phyloP scores from a whole-genome alignment of 2,888 invertebrate genomes.

The Abrostola triplasia region DNA sequence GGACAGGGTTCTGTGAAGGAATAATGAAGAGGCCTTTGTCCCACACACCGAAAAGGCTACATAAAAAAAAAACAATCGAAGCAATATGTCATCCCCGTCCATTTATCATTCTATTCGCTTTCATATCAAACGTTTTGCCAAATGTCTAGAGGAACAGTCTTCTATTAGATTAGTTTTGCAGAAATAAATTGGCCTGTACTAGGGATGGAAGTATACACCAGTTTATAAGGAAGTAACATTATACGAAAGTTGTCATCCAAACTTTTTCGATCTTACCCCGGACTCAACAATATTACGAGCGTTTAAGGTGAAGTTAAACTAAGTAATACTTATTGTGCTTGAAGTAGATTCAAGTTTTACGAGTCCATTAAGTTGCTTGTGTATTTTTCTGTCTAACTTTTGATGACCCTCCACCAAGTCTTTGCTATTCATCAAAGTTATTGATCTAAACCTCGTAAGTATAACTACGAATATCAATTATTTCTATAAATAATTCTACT shows the following conservation, averaged over 20 bases:
- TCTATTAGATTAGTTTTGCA: too few species aligned
- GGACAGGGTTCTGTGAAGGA: too few species aligned
- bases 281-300: slow-evolving; percentile 38
- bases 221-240: slow-evolving; percentile 37
- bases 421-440: slow-evolving; percentile 5
- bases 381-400: slow-evolving; percentile 26
- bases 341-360: slow-evolving; percentile 41
- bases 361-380: slow-evolving; percentile 20
- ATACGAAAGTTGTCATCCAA: slow-evolving; percentile 34
- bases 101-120: too few species aligned
- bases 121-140: too few species aligned
- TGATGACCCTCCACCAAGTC: slow-evolving; percentile 9
- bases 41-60: too few species aligned
- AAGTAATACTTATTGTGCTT: slow-evolving; percentile 41
- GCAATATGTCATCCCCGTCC: too few species aligned
- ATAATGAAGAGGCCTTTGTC: too few species aligned
- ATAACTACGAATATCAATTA: not conserved
- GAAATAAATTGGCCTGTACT: too few species aligned
- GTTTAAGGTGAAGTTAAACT: slow-evolving; percentile 41
- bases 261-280: slow-evolving; percentile 60
- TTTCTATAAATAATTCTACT: not conserved
- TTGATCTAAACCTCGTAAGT: not conserved
- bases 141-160: too few species aligned
- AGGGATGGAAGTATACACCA: not conserved
- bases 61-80: too few species aligned